Evolutionary conservation across 2,888 invertebrate genomes (phyloP).

Genomic region (Sarcophaga subvicina): DNA sequence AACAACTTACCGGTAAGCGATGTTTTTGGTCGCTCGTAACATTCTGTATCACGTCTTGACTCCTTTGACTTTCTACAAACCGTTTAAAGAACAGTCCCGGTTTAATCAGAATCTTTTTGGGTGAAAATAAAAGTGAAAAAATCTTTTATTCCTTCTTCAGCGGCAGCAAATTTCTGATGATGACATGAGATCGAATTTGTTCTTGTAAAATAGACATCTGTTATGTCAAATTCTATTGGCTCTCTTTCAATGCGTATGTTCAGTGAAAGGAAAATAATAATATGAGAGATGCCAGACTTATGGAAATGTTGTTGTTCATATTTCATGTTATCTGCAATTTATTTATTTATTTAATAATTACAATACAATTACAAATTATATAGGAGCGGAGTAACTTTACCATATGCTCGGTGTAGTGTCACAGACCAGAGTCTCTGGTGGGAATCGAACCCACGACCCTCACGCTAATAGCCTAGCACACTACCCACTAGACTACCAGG

Average conservation of each 20-base stretch:
- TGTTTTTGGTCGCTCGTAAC: constrained; percentile 57
- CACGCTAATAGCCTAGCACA: too few relatives aligned
- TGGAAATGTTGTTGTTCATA: background rate
- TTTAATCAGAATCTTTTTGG: constrained; percentile 24
- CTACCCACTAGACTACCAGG: too few relatives aligned
- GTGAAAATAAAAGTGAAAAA: constrained; percentile 41
- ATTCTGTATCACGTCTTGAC: constrained; percentile 14
- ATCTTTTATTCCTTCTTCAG: constrained; percentile 37
- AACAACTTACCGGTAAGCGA: constrained; percentile 64
- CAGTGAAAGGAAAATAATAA: constrained; percentile 6
- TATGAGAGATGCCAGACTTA: background rate
- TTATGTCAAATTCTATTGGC: constrained; percentile 25
- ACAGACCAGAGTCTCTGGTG: too few relatives aligned
- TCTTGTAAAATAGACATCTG: constrained; percentile 44
- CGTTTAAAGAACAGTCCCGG: constrained; percentile 17
- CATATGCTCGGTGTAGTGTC: too few relatives aligned
- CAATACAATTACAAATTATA: too few relatives aligned
- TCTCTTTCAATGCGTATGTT: constrained; percentile 27
- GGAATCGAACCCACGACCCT: too few relatives aligned
- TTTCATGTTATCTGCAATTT: background rate
- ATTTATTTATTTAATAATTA: too few relatives aligned
- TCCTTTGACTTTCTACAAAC: constrained; percentile 12
- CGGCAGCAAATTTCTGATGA: constrained; percentile 53
- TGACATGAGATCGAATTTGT: constrained; percentile 49
- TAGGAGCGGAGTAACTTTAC: too few relatives aligned